A percentile compares a stretch with the other conserved stretches of the same genome.
Evolutionary conservation across 2,888 invertebrate species (phyloP).

Genomic region (Zhuqinia jingwanae): DNA sequence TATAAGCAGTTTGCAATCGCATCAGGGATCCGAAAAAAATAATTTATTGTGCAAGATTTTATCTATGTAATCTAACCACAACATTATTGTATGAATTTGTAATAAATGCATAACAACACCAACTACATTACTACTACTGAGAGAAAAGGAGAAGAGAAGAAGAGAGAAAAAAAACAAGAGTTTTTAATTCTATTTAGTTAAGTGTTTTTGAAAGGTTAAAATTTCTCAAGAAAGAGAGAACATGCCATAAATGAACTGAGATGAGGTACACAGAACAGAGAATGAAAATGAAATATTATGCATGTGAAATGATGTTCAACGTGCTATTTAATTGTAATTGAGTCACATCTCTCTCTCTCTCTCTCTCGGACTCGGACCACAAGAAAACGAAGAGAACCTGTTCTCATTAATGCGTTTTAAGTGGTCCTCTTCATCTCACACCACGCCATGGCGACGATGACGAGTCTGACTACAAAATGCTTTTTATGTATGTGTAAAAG

Average conservation of each 20-base stretch:
- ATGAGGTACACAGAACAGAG: too few relatives aligned
- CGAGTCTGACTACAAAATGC: background rate
- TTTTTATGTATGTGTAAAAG: background rate
- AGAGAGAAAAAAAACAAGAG: background rate
- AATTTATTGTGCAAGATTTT: slow-evolving; percentile 67
- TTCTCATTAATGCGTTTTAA: slow-evolving; percentile 59
- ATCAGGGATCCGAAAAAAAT: slow-evolving; percentile 57
- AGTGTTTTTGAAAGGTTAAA: slow-evolving; percentile 49
- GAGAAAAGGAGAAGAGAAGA: too few relatives aligned
- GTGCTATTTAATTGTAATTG: slow-evolving; percentile 67
- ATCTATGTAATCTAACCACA: slow-evolving; percentile 55
- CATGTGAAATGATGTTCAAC: slow-evolving; percentile 56
- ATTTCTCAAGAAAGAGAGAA: slow-evolving; percentile 12
- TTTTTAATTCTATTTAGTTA: slow-evolving; percentile 43
- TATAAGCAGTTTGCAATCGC: slow-evolving; percentile 62
- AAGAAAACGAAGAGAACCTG: slow-evolving; percentile 51
- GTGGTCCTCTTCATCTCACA: slow-evolving; percentile 43
- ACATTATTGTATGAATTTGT: slow-evolving; percentile 52
- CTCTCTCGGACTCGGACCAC: too few relatives aligned
- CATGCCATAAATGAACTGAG: too few relatives aligned
- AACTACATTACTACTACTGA: too few relatives aligned
- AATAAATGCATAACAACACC: slow-evolving; percentile 33
- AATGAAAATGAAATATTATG: slow-evolving; percentile 59
- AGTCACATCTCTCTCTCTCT: slow-evolving; percentile 62
- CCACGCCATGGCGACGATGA: background rate